A percentile compares a stretch with the other conserved stretches of the same genome.
Evolutionary conservation across 2,888 invertebrate species (phyloP).

Genomic region (Dascillus cervinus): DNA sequence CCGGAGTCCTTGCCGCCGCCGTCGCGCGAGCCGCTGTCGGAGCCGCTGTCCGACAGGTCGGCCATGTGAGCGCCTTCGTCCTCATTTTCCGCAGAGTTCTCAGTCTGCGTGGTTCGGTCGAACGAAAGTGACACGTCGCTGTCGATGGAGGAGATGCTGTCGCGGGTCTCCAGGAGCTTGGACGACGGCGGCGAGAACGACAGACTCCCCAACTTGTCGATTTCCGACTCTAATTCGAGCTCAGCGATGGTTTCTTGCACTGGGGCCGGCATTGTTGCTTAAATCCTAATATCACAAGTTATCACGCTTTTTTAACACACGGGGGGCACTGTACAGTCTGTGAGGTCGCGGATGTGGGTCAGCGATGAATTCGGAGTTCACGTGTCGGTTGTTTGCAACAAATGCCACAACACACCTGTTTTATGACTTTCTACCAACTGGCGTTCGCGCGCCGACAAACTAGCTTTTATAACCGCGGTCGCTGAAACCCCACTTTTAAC

Average conservation of each 20-base stretch:
- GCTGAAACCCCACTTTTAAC: conserved; percentile 13
- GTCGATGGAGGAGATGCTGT: conserved; percentile 55
- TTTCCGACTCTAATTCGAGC: conserved; percentile 37
- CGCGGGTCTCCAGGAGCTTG: conserved; percentile 50
- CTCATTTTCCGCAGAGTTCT: conserved; percentile 31
- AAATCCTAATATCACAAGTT: conserved; percentile 32
- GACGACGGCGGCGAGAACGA: conserved; percentile 36
- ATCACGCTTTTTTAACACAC: not conserved
- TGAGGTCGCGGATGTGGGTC: no score
- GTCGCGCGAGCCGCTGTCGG: conserved; percentile 54
- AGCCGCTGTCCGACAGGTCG: conserved; percentile 60
- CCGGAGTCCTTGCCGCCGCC: conserved; percentile 62
- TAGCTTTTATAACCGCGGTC: conserved; percentile 22
- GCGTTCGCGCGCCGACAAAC: conserved; percentile 14
- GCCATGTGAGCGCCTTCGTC: conserved; percentile 55
- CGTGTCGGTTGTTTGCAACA: conserved; percentile 1
- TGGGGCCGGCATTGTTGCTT: conserved; percentile 32
- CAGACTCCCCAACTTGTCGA: conserved; percentile 23
- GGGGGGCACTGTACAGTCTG: no score
- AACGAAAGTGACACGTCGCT: conserved; percentile 52
- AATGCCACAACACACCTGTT: conserved; percentile 38
- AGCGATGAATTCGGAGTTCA: not conserved
- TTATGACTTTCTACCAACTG: conserved; percentile 37
- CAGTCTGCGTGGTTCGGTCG: conserved; percentile 35
- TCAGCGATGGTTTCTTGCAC: conserved; percentile 27